Evolutionary conservation across 2,888 invertebrate genomes (phyloP).

Genomic region (Drosophila mulleri): DNA sequence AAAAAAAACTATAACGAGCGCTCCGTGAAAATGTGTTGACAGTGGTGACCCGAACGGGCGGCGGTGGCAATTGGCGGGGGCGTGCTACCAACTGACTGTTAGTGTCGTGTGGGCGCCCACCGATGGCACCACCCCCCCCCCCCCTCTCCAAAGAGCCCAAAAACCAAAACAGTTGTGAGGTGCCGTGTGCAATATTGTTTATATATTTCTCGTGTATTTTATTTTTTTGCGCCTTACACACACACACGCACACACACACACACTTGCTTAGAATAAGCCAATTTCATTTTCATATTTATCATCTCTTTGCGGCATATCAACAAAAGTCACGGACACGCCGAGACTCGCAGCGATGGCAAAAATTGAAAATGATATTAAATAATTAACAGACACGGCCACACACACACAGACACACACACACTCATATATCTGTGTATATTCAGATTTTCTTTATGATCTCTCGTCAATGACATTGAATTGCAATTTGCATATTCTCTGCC

Average conservation of each 20-base stretch:
- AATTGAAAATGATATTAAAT: slow-evolving; percentile 80
- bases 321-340: slow-evolving; percentile 79
- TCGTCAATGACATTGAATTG: slow-evolving; percentile 82
- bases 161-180: slow-evolving; percentile 47
- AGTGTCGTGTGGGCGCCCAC: slow-evolving; percentile 66
- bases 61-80: slow-evolving; percentile 20
- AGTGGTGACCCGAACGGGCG: slow-evolving; percentile 50
- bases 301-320: slow-evolving; percentile 71
- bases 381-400: slow-evolving; percentile 70
- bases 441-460: slow-evolving; percentile 38
- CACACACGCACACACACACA: slow-evolving; percentile 7
- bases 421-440: not conserved
- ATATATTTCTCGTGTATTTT: slow-evolving; percentile 71
- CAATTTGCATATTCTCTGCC: slow-evolving; percentile 45
- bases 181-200: slow-evolving; percentile 85
- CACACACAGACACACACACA: slow-evolving; percentile 18
- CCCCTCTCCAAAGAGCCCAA: slow-evolving; percentile 23
- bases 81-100: slow-evolving; percentile 32
- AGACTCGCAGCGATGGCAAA: slow-evolving; percentile 54
- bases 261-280: slow-evolving; percentile 32
- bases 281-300: slow-evolving; percentile 80
- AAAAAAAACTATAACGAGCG: slow-evolving; percentile 63
- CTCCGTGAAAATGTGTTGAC: slow-evolving; percentile 68
- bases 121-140: not conserved
- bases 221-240: slow-evolving; percentile 48